A percentile compares a stretch with the other conserved stretches of the same genome.
Conservation (phyloP, 2,888 invertebrate genomes). For the Eupithecia tripunctaria region DNA sequence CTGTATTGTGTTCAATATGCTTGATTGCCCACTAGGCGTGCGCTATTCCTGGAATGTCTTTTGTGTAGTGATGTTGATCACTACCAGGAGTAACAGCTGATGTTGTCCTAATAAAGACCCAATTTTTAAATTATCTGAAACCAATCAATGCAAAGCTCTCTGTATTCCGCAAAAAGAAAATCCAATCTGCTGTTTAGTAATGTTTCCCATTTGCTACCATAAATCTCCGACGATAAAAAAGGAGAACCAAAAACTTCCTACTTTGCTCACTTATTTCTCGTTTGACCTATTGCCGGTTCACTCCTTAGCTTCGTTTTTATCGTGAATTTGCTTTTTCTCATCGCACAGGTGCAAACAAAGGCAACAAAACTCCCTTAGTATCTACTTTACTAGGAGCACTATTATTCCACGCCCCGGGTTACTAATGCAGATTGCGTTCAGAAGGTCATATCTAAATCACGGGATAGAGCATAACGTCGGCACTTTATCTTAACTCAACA, state of each 20-base stretch:
- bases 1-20: background rate
- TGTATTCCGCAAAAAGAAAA: background rate
- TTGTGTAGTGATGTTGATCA: background rate
- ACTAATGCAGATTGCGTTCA: conserved; percentile 79
- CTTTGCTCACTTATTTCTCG: conserved; percentile 13
- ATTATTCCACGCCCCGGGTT: conserved; percentile 54
- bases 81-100: background rate
- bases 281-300: conserved; percentile 18
- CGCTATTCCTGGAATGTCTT: background rate
- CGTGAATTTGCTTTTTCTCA: conserved; percentile 49
- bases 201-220: conserved; percentile 7
- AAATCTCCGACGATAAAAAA: conserved; percentile 7
- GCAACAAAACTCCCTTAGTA: conserved; percentile 54
- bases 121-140: background rate
- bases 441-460: conserved; percentile 82
- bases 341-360: conserved; percentile 60
- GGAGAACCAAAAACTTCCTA: background rate
- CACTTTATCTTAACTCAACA: conserved; percentile 78
- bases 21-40: background rate
- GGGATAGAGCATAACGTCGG: conserved; percentile 74
- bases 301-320: conserved; percentile 34
- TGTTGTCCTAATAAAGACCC: background rate
- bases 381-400: conserved; percentile 11
- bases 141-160: background rate
- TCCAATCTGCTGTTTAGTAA: conserved; percentile 1